Base-by-base conservation (phyloP, 1,140 invertebrate genomes). In the Leptoteleia sp. region DNA sequence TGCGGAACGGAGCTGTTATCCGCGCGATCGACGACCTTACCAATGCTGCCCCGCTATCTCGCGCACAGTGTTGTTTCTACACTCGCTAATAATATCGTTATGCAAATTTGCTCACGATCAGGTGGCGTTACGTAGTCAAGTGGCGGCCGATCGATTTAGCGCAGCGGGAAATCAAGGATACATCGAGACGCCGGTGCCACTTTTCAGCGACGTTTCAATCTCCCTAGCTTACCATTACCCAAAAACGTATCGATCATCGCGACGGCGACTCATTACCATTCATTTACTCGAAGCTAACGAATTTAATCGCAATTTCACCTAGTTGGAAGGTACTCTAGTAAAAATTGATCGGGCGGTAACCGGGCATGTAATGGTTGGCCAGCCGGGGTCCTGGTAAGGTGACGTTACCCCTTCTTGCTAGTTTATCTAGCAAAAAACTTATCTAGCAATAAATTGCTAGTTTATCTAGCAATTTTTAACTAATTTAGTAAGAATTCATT, bases 61-160 rank as follows among this genome's bases (percentile, higher is more conserved):
- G 55, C 52, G 47, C 37, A 61, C 43, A 11, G 65, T 81, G 84
- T 83, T 79, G 71, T 64, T 72, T 71, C 76, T 76, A 57, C 48
- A 59, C 77, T 71, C 72, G 78, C 80, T 83, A 86, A 87, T 86
- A 85, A 85, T 85, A 84, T 86, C 83, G 82, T 85, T 86, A 87
- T 83, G 82, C 70, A 81, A 84, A 86, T 83, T 82, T 48, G 43
- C n/a, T 17, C 52, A 54, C 59, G 54, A 76, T 71, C 57, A 71
- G 54, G 75, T 76, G 68, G 57, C 75, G 47, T 55, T 77, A 59
- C 54, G 54, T 52, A 17, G 38, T 57, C 37, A n/a, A n/a, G n/a
- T n/a, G n/a, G n/a, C 29, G 33, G 8, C 29, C 15, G 37, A 54
- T 52, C 38, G 54, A 68, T 65, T 72, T 61, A 47, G 40, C 42